Base-by-base conservation (phyloP, 64 coral and sea anemone species). In the Platygyra sinensis region DNA sequence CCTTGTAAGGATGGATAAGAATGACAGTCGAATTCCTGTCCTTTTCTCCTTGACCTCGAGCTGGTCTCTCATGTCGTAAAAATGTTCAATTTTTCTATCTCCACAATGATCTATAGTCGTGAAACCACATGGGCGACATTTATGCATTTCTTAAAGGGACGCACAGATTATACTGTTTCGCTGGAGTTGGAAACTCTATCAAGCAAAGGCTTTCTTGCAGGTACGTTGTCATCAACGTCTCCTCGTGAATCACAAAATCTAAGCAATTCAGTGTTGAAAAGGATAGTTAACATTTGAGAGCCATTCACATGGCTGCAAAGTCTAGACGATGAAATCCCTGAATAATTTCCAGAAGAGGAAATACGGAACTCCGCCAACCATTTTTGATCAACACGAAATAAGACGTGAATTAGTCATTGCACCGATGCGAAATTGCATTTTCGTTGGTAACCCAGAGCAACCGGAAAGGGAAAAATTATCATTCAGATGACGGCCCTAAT, bases 401-500 rank as follows among this genome's bases (percentile, higher is more conserved):
- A 61, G n/a, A 78, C 67, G 78, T 75, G 38, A 52, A 90, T 83
- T 90, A 78, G 71, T 71, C 39, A 90, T 90, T 75, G 59, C 88
- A 90, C 42, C 76, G 88, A 90, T 80, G 78, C 76, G 77, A 89
- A 74, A 89, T 72, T 89, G 77, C 54, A 78, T 89, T 77, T 50
- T 89, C 64, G 30, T 61, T 5, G 60, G 60, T 61, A 61, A 61
- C 60, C 1, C 87, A 89, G 72, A 72, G 33, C 33, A 36, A 78
- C 57, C 73, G 67, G 88, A 33, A 80, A 80, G 74, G 80, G 54
- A 74, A 90, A n/a, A 74, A 90, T 64, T 33, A 90, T 79, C 74
- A 79, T 90, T 76, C 88, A 90, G 88, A 90, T 76, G 30, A 90
- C 78, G 88, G 60, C 79, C 88, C 77, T 74, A 54, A 79, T 30